Evolutionary conservation across 2,888 invertebrate species (phyloP), one percentile per base, ranked within the genome.

Genomic region (Halictus quadricinctus): DNA sequence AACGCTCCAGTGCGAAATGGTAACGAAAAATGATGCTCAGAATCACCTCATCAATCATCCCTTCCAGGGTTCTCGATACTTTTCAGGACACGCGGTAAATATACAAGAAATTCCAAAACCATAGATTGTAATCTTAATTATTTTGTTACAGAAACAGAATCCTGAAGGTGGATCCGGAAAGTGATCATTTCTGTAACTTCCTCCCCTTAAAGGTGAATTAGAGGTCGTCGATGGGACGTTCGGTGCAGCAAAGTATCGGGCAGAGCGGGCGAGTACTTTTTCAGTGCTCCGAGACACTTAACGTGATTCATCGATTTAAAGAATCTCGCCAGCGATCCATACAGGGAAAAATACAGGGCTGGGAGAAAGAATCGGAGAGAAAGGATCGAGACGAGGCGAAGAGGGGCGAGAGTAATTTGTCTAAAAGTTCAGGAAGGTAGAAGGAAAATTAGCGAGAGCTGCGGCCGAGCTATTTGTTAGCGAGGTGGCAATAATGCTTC

Each of bases 371-470:
- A n/a, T 13, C n/a, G 13, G 13, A 21, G 29, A 46, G 72, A 43
- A 60, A 36, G 73, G 43, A 64, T 58, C 50, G 46, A 48, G 29
- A 41, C 13, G n/a, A 25, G 41, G 70, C 43, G 70, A 29, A 36
- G 48, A 18, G 72, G 46, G 66, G 29, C 3, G 21, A 8, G 76
- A 7, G 87, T 83, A 85, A 88, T 88, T 88, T 87, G 81, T 88
- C 88, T 85, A 48, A 87, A 87, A 88, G 87, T 88, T 88, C 79
- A 75, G 77, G 77, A 60, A 78, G 80, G 79, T 48, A 43, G 87
- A 76, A 87, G 76, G 87, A 88, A 87, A 88, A 88, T 88, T 87
- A 88, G 87, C 83, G 80, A 72, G 76, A 81, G 64, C 77, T 69
- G 78, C 69, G 80, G 79, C 76, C 48, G 80, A 66, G 85, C 80